Evolutionary conservation across 1,140 invertebrate species (phyloP).

Genomic region (Cyclargus thomasi): DNA sequence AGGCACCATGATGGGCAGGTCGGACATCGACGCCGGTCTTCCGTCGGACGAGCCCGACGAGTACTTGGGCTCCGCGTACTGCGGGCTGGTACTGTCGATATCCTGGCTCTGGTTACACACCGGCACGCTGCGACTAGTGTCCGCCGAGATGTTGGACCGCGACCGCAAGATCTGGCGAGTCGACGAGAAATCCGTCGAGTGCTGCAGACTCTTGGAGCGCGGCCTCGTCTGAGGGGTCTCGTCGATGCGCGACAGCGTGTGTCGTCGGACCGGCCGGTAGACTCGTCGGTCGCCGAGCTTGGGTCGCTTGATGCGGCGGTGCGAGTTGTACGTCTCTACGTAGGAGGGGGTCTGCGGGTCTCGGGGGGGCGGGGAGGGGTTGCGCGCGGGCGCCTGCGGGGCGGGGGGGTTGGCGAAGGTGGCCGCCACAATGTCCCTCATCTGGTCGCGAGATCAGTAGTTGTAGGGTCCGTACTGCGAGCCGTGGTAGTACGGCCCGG

Average conservation of each 20-base stretch:
- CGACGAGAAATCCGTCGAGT: constrained; percentile 54
- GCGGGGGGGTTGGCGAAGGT: constrained; percentile 45
- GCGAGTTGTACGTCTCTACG: constrained; percentile 57
- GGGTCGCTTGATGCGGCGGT: constrained; percentile 48
- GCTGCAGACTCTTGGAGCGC: constrained; percentile 52
- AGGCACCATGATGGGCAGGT: constrained; percentile 56
- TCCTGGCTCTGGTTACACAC: constrained; percentile 60
- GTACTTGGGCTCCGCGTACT: constrained; percentile 59
- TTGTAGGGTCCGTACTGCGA: constrained; percentile 95
- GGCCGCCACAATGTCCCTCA: constrained; percentile 63
- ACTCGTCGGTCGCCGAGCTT: constrained; percentile 52
- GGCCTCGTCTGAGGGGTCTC: constrained; percentile 51
- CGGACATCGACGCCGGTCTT: constrained; percentile 49
- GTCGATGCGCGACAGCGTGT: constrained; percentile 66
- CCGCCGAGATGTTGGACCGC: constrained; percentile 56
- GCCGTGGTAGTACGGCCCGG: constrained; percentile 91
- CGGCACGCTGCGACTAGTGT: constrained; percentile 60
- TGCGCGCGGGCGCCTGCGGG: constrained; percentile 63
- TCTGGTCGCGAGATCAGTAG: constrained; percentile 80
- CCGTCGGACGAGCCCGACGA: constrained; percentile 49
- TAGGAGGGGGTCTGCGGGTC: constrained; percentile 33
- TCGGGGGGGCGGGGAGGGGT: constrained; percentile 41
- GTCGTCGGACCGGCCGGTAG: constrained; percentile 51
- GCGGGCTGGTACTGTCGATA: constrained; percentile 41
- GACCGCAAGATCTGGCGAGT: constrained; percentile 48